These are phyloP conservation scores for Cataglyphis rosenhaueri DNA, from an alignment of 2,888 invertebrate genomes.

Conservation along the genomic window DNA sequence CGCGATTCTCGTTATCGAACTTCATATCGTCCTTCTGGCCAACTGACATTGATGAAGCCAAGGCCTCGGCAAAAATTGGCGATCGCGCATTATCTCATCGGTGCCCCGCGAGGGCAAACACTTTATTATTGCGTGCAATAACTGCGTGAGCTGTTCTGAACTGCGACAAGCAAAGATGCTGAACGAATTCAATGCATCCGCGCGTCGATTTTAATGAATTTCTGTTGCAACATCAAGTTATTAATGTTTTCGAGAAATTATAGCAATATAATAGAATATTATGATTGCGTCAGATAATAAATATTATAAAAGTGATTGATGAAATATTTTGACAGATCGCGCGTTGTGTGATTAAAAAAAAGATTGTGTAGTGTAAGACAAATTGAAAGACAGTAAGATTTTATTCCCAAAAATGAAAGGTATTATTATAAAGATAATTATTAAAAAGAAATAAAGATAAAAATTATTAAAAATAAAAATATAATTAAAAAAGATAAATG, in stretches of 20 bases:
- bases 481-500: not conserved
- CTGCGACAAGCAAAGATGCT: conserved; percentile 2
- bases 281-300: not conserved
- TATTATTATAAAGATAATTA: not conserved
- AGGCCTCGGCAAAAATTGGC: conserved; percentile 77
- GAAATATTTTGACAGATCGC: not conserved
- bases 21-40: conserved; percentile 69
- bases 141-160: conserved; percentile 41
- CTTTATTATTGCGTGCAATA: conserved; percentile 65
- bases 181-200: not conserved
- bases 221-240: not conserved
- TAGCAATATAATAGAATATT: not conserved
- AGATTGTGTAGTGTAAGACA: not conserved
- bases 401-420: not conserved
- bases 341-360: not conserved
- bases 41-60: conserved; percentile 74
- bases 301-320: not conserved
- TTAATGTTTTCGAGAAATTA: not conserved
- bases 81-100: conserved; percentile 75
- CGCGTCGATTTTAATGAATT: not conserved
- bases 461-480: not conserved
- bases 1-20: conserved; percentile 67
- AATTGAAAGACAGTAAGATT: not conserved
- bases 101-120: conserved; percentile 76
- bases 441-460: not conserved